phyloP scores from a whole-genome alignment of 2,888 invertebrate species.

The Cabera pusaria region DNA sequence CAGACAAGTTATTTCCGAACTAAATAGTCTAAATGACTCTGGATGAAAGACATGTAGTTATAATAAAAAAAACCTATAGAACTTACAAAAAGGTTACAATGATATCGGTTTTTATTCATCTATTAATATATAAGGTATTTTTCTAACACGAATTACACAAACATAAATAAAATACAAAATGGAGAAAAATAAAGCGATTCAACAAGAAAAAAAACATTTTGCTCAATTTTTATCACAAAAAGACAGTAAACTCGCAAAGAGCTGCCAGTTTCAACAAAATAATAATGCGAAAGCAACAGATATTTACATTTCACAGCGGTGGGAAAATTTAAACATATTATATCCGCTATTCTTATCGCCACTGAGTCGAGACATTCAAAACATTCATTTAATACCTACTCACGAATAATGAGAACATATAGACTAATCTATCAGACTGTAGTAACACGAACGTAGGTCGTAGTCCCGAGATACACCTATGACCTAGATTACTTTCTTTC shows the following conservation, averaged over 20 bases:
- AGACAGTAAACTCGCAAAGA: conserved; percentile 12
- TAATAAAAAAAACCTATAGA: conserved; percentile 9
- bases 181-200: neutral
- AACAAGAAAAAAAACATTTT: neutral
- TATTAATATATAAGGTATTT: too few relatives aligned
- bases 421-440: conserved; percentile 35
- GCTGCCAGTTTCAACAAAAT: conserved; percentile 30
- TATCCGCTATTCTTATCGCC: conserved; percentile 68
- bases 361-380: conserved; percentile 56
- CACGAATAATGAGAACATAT: conserved; percentile 19
- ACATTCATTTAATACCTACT: too few relatives aligned
- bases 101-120: too few relatives aligned
- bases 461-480: conserved; percentile 33
- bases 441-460: conserved; percentile 26
- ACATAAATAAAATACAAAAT: too few relatives aligned
- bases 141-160: too few relatives aligned
- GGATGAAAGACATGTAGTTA: too few relatives aligned
- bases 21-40: too few relatives aligned
- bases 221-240: too few relatives aligned
- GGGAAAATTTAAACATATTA: conserved; percentile 57
- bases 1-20: too few relatives aligned
- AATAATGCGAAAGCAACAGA: conserved; percentile 20
- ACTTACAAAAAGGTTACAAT: conserved; percentile 7
- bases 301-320: conserved; percentile 67
- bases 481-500: conserved; percentile 29